These are phyloP conservation scores for Ricordea florida DNA, from an alignment of 92 coral and sea anemone genomes.

Conservation along the genomic window DNA sequence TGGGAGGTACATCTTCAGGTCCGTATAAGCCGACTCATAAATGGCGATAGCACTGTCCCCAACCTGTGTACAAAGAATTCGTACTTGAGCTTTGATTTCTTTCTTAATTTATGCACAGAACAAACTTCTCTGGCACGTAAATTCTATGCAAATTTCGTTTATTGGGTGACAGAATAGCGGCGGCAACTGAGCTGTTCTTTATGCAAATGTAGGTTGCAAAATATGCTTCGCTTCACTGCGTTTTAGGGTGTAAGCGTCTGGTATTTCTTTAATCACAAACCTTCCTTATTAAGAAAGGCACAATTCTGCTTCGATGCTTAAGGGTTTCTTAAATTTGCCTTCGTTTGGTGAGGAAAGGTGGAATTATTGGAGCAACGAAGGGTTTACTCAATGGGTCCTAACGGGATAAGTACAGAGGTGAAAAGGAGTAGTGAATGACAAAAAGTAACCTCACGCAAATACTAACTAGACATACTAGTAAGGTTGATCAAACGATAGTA, in stretches of 20 bases:
- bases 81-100: not conserved
- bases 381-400: no score
- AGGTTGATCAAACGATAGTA: no score
- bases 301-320: conserved; percentile 23
- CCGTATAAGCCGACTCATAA: not conserved
- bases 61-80: conserved; percentile 1
- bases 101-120: conserved; percentile 19
- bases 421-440: no score
- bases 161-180: no score
- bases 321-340: no score
- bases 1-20: not conserved
- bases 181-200: no score
- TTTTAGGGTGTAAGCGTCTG: conserved; percentile 1
- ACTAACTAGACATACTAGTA: no score
- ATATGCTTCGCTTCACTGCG: conserved; percentile 17
- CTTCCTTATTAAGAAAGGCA: no score
- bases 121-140: conserved; percentile 12
- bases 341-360: no score
- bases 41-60: conserved; percentile 6
- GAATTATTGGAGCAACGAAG: no score
- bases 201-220: conserved; percentile 6
- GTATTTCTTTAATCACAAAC: not conserved
- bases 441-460: no score
- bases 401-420: no score
- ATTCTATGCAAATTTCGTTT: conserved; percentile 9